Base-by-base conservation (phyloP, 2,888 invertebrate species). In the Acleris holmiana region DNA sequence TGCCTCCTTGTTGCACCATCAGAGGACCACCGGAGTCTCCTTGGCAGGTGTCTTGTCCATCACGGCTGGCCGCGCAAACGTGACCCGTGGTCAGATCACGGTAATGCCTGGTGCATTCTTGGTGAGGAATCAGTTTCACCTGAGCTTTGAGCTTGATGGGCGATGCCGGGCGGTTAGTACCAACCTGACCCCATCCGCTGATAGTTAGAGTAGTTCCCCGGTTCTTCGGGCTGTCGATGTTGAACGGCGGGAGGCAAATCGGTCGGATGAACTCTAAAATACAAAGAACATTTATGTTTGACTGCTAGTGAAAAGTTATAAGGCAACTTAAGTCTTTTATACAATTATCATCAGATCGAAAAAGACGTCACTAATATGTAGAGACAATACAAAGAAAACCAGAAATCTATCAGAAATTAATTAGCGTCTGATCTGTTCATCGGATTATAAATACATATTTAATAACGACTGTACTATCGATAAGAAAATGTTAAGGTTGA, bases 21-120 rank as follows among this genome's bases (percentile, higher is more conserved):
- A 63, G 8, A 4, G 62, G 62, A 5, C 62, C 62, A 21, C 62
- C 62, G 3, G 62, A 57, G 35, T 63, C 62, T 6, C 62, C 62
- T 18, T 46, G 35, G 17, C 62, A 63, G 4, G 50, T 57, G 19
- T 51, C 62, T 21, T 63, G 62, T 3, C 62, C 57, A 17, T 21
- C 19, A 15, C 23, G 17, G 5, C 57, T 29, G 2, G 35, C 56
- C 6, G 57, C 62, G 10, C 62, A 63, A 10, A 63, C 10, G 15
- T 57, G 56, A 5, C 50, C 50, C 4, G 0, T 4, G 18, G 51
- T 57, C 10, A 63, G 8, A 0, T 41, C 62, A 6, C 13, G 13
- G 46, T 46, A 50, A 25, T 21, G 17, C 8, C 10, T 57, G 8
- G 18, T 50, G 17, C 62, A 63, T 4, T 13, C 25, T 7, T 46